Conservation (phyloP, 2,797 vertebrate species). For the Propithecus deckenii region DNA sequence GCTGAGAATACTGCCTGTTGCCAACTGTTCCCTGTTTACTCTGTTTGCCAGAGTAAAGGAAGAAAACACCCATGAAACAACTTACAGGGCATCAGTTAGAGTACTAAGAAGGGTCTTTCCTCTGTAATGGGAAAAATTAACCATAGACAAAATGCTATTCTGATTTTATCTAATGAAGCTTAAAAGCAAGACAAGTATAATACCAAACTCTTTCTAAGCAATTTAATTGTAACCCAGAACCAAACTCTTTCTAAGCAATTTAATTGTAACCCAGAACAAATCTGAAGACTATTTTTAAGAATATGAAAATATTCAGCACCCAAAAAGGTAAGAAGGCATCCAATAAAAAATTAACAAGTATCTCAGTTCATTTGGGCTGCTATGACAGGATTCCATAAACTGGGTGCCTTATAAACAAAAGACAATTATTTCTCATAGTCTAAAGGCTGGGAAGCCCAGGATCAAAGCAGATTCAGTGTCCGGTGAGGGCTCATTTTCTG, state of each 20-base stretch:
- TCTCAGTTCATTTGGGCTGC: too few relatives aligned
- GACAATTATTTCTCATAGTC: neutral
- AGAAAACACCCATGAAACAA: neutral
- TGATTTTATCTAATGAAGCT: neutral
- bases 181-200: neutral
- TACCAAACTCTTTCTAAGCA: neutral
- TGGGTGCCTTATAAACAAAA: neutral
- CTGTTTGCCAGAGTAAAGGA: neutral
- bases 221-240: neutral
- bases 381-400: neutral
- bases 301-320: neutral
- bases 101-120: neutral
- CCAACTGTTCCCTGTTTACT: neutral
- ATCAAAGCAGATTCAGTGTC: too few relatives aligned
- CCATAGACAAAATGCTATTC: fast-evolving
- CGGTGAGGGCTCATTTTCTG: neutral
- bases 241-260: neutral
- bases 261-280: neutral
- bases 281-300: neutral
- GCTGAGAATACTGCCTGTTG: neutral
- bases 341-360: neutral
- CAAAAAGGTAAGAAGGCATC: neutral
- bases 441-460: too few relatives aligned
- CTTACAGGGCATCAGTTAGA: neutral
- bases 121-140: neutral